Conservation (phyloP, 2,113 vertebrate genomes). For the Thunnus maccoyii region DNA sequence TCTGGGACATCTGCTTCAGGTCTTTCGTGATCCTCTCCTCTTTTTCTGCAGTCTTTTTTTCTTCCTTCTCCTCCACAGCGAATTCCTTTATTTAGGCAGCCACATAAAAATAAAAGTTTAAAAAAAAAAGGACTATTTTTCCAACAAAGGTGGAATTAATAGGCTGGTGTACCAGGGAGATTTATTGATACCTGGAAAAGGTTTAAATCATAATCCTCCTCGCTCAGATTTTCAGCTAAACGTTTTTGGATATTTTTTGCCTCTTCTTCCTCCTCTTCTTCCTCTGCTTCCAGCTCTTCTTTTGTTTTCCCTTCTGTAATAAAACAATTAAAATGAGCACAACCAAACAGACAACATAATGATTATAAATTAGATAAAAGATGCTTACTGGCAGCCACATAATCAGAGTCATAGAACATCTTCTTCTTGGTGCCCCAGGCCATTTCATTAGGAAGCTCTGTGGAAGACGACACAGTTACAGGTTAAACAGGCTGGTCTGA, state of each 20-base stretch:
- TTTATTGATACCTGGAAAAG: slow-evolving; percentile 86
- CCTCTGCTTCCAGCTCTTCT: slow-evolving; percentile 89
- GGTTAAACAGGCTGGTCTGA: neutral
- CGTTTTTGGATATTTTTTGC: slow-evolving; percentile 93
- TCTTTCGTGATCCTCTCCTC: slow-evolving; percentile 91
- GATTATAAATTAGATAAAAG: neutral
- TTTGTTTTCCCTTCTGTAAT: slow-evolving; percentile 82
- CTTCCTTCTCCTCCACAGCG: slow-evolving; percentile 66
- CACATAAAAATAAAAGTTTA: neutral
- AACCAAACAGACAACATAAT: neutral
- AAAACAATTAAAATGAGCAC: slow-evolving; percentile 11
- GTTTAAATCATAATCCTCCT: slow-evolving; percentile 94
- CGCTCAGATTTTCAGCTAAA: slow-evolving; percentile 88
- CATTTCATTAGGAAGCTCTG: slow-evolving; percentile 89
- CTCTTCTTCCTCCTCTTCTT: slow-evolving; percentile 94
- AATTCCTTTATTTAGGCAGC: slow-evolving; percentile 76
- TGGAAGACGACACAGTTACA: neutral
- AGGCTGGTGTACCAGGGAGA: neutral
- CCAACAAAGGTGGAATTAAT: neutral
- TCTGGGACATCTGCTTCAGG: slow-evolving; percentile 90
- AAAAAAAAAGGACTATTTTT: neutral
- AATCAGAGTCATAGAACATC: slow-evolving; percentile 93
- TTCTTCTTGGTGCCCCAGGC: slow-evolving; percentile 95
- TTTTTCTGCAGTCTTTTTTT: slow-evolving; percentile 67
- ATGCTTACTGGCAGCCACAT: slow-evolving; percentile 79